Evolutionary conservation across 2,888 invertebrate genomes (phyloP).

Genomic region (Tetragonisca angustula): DNA sequence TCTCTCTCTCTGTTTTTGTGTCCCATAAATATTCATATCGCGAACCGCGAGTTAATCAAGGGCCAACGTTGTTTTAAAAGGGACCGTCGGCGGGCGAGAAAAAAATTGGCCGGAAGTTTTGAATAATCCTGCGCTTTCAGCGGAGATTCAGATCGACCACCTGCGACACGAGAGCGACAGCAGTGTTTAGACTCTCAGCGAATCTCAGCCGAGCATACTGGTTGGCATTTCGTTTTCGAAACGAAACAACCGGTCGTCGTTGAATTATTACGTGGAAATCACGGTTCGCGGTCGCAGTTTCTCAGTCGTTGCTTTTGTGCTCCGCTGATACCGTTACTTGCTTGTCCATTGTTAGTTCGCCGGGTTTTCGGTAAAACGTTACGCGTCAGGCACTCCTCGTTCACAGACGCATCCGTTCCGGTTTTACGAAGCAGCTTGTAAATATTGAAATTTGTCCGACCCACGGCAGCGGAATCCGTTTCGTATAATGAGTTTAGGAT

Average conservation of each 20-base stretch:
- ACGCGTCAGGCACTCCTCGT: background rate
- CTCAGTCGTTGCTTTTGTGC: conserved; percentile 17
- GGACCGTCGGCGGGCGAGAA: conserved; percentile 24
- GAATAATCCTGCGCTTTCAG: conserved; percentile 45
- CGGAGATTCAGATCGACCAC: conserved; percentile 27
- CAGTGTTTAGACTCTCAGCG: conserved; percentile 25
- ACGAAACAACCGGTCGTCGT: background rate
- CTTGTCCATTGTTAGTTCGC: conserved; percentile 22
- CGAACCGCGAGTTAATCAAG: conserved; percentile 62
- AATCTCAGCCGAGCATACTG: background rate
- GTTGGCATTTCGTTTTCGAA: background rate
- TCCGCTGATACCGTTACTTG: conserved; percentile 23
- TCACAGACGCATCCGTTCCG: conserved; percentile 33
- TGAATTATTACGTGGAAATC: conserved; percentile 36
- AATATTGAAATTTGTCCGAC: conserved; percentile 26
- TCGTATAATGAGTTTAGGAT: background rate
- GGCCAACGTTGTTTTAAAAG: conserved; percentile 56
- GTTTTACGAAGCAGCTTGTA: conserved; percentile 5
- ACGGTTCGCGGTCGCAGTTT: conserved; percentile 12
- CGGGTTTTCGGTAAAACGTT: conserved; percentile 23
- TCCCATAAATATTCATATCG: conserved; percentile 67
- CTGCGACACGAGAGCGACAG: conserved; percentile 19
- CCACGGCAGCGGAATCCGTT: background rate
- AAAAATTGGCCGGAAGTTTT: conserved; percentile 46
- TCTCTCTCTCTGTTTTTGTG: background rate